Base-by-base conservation (phyloP, 1,140 invertebrate genomes). In the Monomorium pharaonis region DNA sequence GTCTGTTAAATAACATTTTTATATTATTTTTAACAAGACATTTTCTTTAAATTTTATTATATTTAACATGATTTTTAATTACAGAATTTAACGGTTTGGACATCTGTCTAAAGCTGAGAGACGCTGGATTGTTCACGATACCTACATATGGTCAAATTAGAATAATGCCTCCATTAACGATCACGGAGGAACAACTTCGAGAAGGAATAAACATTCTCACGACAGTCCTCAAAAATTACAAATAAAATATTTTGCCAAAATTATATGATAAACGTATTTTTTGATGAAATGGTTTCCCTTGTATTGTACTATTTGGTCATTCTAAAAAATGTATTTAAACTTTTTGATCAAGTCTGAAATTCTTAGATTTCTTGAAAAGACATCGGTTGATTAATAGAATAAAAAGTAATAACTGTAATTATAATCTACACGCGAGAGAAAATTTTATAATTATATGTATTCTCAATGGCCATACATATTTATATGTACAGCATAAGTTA, bases 111-210 rank as follows among this genome's bases (percentile, higher is more conserved):
- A 95, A 95, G 88, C 86, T 98, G 70, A 94, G 95, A 72, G 96
- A 97, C 85, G 96, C 97, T 87, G 97, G 97, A 24, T 92, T 98
- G 18, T 92, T 98, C 33, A 96, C 97, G 0, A 98, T 98, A 93
- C 97, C 97, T 12, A 97, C 97, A 9, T 97, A 98, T 88, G 97
- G 96, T 44, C 96, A 97, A 92, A 97, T 97, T 58, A 95, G 97
- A 83, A 96, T 98, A 92, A 96, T 97, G 3, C 97, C 97, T 42
- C 97, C 97, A 2, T 93, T 98, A 2, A 94, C 95, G 2, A 98
- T 98, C 80, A 97, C 89, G 7, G 95, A 97, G 85, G 93, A 95
- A 44, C 96, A 98, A 93, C 87, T 97, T 2, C 77, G 94, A n/a
- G 96, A 97, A 89, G 96, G 96, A 87, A 87, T 96, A 12, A 90